phyloP scores from a whole-genome alignment of 2,888 invertebrate species.

The Nemotelus nigrinus region DNA sequence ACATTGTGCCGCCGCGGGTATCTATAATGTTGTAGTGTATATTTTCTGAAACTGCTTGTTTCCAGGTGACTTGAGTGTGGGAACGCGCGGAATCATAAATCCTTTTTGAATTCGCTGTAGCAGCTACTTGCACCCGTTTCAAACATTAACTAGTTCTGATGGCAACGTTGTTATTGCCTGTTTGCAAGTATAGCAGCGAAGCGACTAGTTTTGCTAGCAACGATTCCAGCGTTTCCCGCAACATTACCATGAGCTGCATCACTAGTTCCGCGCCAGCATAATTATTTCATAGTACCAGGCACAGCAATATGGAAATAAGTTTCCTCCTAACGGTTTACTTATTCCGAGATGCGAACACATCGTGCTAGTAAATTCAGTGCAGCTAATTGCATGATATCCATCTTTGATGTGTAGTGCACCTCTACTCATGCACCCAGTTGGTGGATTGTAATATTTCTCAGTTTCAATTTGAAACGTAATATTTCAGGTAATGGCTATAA shows the following conservation, averaged over 20 bases:
- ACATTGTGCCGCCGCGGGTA: not conserved
- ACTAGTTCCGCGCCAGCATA: conserved; percentile 11
- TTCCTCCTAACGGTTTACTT: conserved; percentile 24
- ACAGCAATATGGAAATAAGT: conserved; percentile 40
- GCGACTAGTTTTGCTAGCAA: not conserved
- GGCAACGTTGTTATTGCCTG: conserved; percentile 21
- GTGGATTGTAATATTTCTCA: too few species aligned
- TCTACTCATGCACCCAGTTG: too few species aligned
- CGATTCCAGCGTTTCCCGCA: not conserved
- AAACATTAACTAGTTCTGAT: conserved; percentile 34
- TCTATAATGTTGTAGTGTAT: too few species aligned
- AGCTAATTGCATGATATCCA: conserved; percentile 10
- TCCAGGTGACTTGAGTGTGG: conserved; percentile 28
- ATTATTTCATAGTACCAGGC: conserved; percentile 24
- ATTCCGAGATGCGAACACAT: not conserved
- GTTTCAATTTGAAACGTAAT: too few species aligned
- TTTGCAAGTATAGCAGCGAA: not conserved
- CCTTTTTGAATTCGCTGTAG: conserved; percentile 41
- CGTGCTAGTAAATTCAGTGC: not conserved
- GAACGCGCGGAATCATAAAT: conserved; percentile 43
- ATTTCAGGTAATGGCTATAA: too few species aligned
- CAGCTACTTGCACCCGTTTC: conserved; percentile 37
- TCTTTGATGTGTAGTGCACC: too few species aligned
- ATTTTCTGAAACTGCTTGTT: not conserved
- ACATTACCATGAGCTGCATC: conserved; percentile 22